Conservation (phyloP, 2,797 vertebrate species). For the Catamblyrhynchus diadema region DNA sequence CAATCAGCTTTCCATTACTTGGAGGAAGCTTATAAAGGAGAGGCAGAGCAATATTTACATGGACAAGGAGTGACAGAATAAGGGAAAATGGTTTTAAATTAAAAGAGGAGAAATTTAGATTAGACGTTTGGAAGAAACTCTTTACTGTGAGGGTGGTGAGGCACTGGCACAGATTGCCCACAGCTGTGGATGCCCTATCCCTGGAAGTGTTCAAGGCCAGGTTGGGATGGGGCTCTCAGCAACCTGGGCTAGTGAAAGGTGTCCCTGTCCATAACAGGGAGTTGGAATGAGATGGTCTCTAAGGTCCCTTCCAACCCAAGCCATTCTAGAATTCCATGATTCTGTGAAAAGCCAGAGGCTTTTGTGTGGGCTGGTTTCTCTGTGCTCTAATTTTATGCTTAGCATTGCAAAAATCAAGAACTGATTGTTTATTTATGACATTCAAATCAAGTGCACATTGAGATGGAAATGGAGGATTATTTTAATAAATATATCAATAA, state of each 20-base stretch:
- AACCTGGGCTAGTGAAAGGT: background rate
- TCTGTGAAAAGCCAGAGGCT: background rate
- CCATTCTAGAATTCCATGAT: background rate
- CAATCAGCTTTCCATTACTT: background rate
- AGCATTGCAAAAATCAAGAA: slow-evolving; percentile 22
- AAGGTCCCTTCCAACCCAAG: background rate
- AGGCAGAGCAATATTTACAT: background rate
- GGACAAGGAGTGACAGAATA: background rate
- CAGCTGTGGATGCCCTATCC: background rate
- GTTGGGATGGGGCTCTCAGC: background rate
- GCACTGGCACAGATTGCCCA: background rate
- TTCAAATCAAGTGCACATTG: background rate
- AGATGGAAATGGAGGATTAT: background rate
- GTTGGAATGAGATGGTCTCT: background rate
- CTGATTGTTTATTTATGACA: slow-evolving; percentile 27
- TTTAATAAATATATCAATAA: background rate
- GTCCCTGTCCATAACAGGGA: background rate
- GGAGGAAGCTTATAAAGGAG: background rate
- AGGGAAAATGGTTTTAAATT: background rate
- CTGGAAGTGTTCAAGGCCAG: background rate
- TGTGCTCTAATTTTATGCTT: background rate
- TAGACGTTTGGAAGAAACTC: background rate
- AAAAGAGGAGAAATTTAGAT: background rate
- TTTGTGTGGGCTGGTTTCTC: background rate
- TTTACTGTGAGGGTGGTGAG: background rate